Base-by-base conservation (phyloP, 2,113 vertebrate species). In the Urocitellus parryii region DNA sequence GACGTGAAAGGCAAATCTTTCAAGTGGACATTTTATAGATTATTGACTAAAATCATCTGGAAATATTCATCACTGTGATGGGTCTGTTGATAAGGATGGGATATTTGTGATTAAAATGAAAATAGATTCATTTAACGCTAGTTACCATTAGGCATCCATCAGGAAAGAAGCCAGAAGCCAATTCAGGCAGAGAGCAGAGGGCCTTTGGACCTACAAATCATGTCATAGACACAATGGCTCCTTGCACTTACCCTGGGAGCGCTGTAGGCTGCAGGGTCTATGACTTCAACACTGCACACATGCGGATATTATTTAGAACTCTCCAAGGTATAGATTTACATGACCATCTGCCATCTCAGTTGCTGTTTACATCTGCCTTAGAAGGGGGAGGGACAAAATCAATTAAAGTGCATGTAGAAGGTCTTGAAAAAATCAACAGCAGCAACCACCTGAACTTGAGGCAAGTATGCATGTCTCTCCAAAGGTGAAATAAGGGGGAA, bases 341-440 rank as follows among this genome's bases (percentile, higher is more conserved):
- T 80, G 80, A 81, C 98, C 98, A 98, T 98, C 98, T 99, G 98
- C 76, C 68, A 85, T 91, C 89, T 97, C 77, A 72, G 83, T 96
- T 92, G 79, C 91, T 96, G 96, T 98, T 97, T 93, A 91, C 95
- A 96, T 97, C 94, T 98, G 96, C 92, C 93, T 97, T 84, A 61
- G 91, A 85, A 9, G 45, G 34, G 89, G 3, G 0, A 73, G 74
- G 68, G 56, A 56, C 51, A 34, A 48, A 90, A 94, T 92, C 96
- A 93, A 87, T 95, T 96, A 83, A 87, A 91, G 58, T 51, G 5
- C 73, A 25, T 70, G 27, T 74, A 63, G 90, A 97, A 97, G 95
- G 14, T 4, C 0, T 56, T 65, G 34, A 34, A 61, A 84, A 70
- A 74, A 79, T 3, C 27, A 74, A 58, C 39, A 85, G 24, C 24